Evolutionary conservation across 2,888 invertebrate species (phyloP).

Genomic region (Limnephilus lunatus): DNA sequence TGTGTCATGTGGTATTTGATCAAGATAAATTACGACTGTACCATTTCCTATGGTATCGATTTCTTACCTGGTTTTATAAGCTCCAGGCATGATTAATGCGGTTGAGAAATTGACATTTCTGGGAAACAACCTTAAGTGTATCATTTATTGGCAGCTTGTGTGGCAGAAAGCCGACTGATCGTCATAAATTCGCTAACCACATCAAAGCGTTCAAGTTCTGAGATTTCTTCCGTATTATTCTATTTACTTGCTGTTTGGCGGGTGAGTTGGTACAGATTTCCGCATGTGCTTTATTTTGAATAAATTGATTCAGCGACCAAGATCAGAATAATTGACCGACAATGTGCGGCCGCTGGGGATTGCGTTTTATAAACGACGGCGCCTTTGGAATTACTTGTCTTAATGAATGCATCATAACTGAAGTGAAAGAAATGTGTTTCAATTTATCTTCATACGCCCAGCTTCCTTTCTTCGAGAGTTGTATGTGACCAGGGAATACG

Average conservation of each 20-base stretch:
- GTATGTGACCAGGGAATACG: not conserved
- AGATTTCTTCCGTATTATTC: not conserved
- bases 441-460: constrained; percentile 27
- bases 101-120: constrained; percentile 37
- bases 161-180: constrained; percentile 4
- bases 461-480: not conserved
- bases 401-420: constrained; percentile 27
- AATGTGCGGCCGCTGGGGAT: constrained; percentile 21
- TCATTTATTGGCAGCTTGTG: not conserved
- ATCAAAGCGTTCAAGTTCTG: not conserved
- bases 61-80: not conserved
- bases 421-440: constrained; percentile 35
- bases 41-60: constrained; percentile 14
- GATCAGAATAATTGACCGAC: constrained; percentile 39
- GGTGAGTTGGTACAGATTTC: not conserved
- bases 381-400: constrained; percentile 14
- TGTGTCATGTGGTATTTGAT: constrained; percentile 34
- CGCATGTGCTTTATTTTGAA: constrained; percentile 20
- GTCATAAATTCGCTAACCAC: not conserved
- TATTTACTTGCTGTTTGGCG: not conserved
- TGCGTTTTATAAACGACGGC: constrained; percentile 19
- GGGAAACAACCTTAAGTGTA: not conserved
- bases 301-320: constrained; percentile 3
- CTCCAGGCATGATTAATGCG: constrained; percentile 29
- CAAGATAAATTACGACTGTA: not conserved